Base-by-base conservation (phyloP, 2,113 vertebrate species). In the Proterorhinus semilunaris region DNA sequence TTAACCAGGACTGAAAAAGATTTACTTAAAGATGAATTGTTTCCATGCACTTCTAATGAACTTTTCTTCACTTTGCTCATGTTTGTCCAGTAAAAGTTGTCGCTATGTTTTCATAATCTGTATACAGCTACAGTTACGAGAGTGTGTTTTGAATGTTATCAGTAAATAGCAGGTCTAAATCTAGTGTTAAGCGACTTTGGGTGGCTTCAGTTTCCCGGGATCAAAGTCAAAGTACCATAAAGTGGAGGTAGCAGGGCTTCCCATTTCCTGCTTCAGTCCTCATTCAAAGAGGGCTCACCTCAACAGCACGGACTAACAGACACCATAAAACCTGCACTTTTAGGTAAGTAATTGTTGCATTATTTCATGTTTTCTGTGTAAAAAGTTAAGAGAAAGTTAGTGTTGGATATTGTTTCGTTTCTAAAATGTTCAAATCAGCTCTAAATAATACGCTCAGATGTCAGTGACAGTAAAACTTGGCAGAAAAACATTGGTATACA, bases 161-260 rank as follows among this genome's bases (percentile, higher is more conserved):
- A 21, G 11, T 4, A 15, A 13, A 64, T 36, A 9, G 50, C 2
- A 10, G 15, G 4, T 6, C 17, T 1, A 42, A 8, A 8, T 15
- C 43, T 50, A 44, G 36, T 57, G 53, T 17, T 63, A 17, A 42
- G 66, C 62, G 57, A 77, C n/a, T 49, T 43, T 71, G 62, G 65
- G 59, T 79, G 69, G 73, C 45, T 82, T 75, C 65, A n/a, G 13
- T 10, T 70, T 27, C n/a, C 27, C 73, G 80, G 82, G 92, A 89
- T 79, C 92, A 94, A 94, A 94, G 93, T 94, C 92, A 89, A 91
- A 86, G 79, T 46, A 83, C 62, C 81, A 87, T 92, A 92, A 92
- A 93, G n/a, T 5, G 27, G 66, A 70, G 62, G 59, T 69, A 27
- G 71, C 66, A 82, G 71, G 5, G 42, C 21, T 62, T 48, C 51